A percentile compares a stretch with the other conserved stretches of the same genome.
Evolutionary conservation across 2,888 invertebrate genomes (phyloP).

Genomic region (Cataglyphis altisquamis): DNA sequence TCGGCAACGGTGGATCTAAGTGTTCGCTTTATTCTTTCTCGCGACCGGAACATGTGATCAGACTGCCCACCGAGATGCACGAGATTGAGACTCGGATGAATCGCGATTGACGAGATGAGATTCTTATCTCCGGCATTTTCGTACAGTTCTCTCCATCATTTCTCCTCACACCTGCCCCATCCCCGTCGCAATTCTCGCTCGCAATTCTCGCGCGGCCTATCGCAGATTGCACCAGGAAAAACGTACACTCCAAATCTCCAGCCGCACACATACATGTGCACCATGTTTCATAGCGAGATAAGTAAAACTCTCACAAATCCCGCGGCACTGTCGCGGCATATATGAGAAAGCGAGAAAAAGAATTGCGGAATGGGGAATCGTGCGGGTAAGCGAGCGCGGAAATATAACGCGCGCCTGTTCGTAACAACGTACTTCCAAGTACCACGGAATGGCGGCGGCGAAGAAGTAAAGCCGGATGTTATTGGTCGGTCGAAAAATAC

Average conservation of each 20-base stretch:
- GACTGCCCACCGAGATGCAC: slow-evolving; percentile 33
- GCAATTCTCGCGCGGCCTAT: slow-evolving; percentile 46
- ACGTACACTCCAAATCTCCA: slow-evolving; percentile 18
- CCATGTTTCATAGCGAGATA: slow-evolving; percentile 7
- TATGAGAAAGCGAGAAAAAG: slow-evolving; percentile 13
- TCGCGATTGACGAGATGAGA: not conserved
- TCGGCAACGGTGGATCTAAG: not conserved
- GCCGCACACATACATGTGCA: not conserved
- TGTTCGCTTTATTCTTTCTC: slow-evolving; percentile 26
- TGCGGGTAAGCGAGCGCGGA: slow-evolving; percentile 38
- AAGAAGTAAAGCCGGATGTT: slow-evolving; percentile 61
- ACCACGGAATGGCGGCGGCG: slow-evolving; percentile 36
- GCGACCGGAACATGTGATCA: slow-evolving; percentile 34
- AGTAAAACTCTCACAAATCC: slow-evolving; percentile 45
- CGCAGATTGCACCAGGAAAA: slow-evolving; percentile 32
- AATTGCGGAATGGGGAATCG: slow-evolving; percentile 16
- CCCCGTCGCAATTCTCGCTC: not conserved
- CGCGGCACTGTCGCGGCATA: slow-evolving; percentile 25
- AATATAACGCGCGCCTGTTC: slow-evolving; percentile 55
- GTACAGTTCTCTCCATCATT: not conserved
- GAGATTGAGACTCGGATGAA: slow-evolving; percentile 4
- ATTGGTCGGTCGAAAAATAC: slow-evolving; percentile 67
- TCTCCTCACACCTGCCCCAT: not conserved
- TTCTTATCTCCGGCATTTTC: slow-evolving; percentile 21
- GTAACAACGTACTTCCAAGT: slow-evolving; percentile 57